Evolutionary conservation across 2,113 vertebrate genomes (phyloP).

Genomic region (Alethe diademata): DNA sequence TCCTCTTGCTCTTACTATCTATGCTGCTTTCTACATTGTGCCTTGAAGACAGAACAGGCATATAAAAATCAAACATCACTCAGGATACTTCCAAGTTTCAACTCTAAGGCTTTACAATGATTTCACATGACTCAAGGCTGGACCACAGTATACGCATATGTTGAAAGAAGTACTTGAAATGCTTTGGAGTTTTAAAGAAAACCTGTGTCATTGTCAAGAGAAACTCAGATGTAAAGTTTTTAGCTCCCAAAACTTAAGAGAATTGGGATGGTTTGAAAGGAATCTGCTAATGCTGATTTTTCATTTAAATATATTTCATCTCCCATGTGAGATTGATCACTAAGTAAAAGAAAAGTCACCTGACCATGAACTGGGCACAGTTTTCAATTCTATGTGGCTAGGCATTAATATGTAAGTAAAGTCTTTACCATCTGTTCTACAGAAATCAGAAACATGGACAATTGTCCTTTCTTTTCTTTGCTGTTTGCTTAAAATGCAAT

Average conservation of each 20-base stretch:
- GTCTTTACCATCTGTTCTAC: not conserved
- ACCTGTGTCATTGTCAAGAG: not conserved
- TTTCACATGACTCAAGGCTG: not conserved
- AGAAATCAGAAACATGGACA: not conserved
- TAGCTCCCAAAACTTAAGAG: not conserved
- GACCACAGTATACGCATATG: not conserved
- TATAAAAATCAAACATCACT: not conserved
- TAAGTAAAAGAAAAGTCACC: not conserved
- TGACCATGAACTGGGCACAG: not conserved
- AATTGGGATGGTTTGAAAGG: not conserved
- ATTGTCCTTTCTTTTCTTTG: not conserved
- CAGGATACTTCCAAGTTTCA: not conserved
- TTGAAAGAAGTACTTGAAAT: not conserved
- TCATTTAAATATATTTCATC: not conserved
- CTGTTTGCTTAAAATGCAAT: not conserved
- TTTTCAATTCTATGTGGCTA: not conserved
- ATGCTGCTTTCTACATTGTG: conserved; percentile 22
- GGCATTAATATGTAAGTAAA: not conserved
- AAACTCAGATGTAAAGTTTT: not conserved
- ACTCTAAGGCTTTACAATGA: not conserved
- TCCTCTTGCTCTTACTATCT: not conserved
- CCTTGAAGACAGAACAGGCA: conserved; percentile 1
- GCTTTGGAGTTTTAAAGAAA: not conserved
- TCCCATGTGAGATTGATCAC: not conserved
- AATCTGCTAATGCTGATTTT: not conserved